phyloP scores from a whole-genome alignment of 2,888 invertebrate genomes.

The Erpobdella octoculata region DNA sequence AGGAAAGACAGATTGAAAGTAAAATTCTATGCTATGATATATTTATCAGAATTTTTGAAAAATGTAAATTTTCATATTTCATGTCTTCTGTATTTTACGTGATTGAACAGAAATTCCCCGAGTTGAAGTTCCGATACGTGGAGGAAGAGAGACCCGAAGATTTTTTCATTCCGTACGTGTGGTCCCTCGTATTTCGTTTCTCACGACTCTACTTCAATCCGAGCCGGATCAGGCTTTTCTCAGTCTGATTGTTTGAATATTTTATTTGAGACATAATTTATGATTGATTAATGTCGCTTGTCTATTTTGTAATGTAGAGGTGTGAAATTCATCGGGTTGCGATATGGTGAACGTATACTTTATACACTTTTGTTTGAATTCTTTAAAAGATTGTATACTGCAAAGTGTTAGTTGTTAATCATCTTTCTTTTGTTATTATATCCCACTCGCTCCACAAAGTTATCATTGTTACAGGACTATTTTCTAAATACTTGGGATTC shows the following conservation, averaged over 20 bases:
- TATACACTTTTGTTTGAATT: too few relatives aligned
- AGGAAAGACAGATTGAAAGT: constrained; percentile 85
- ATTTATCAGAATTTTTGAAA: constrained; percentile 72
- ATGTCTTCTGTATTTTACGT: background rate
- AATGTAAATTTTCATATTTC: too few relatives aligned
- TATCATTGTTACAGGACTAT: too few relatives aligned
- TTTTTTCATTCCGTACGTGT: constrained; percentile 97
- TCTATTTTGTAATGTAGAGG: too few relatives aligned
- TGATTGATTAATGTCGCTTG: too few relatives aligned
- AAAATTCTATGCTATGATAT: constrained; percentile 35
- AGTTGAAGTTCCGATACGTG: constrained; percentile 94
- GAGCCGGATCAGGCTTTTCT: constrained; percentile 46
- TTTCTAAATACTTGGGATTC: too few relatives aligned
- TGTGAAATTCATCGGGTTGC: too few relatives aligned
- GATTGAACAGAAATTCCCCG: constrained; percentile 85
- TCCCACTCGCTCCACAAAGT: too few relatives aligned
- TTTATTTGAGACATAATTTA: background rate
- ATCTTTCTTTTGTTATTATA: too few relatives aligned
- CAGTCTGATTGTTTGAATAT: background rate
- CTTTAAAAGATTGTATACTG: too few relatives aligned
- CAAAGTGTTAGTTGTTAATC: too few relatives aligned
- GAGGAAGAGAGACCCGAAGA: constrained; percentile 98
- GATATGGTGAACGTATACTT: too few relatives aligned
- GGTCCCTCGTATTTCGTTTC: constrained; percentile 71
- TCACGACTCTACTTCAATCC: constrained; percentile 56